Evolutionary conservation across 2,888 invertebrate species (phyloP).

Genomic region (Latrodectus hesperus): DNA sequence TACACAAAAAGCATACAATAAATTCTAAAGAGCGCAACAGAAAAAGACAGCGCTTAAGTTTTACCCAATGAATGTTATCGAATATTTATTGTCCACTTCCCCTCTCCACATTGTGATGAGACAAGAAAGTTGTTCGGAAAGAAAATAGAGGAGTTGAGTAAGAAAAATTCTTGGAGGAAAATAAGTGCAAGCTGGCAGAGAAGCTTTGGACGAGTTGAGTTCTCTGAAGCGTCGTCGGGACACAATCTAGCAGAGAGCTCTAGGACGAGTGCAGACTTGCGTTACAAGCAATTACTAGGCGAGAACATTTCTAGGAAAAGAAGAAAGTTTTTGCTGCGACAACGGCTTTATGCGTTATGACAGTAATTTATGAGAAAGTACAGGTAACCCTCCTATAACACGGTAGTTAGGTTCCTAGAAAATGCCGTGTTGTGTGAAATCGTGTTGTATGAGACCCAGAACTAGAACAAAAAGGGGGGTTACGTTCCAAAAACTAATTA

Average conservation of each 20-base stretch:
- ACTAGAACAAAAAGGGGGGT: too few relatives aligned
- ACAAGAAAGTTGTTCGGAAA: conserved; percentile 22
- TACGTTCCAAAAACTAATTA: too few relatives aligned
- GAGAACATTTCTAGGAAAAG: conserved; percentile 59
- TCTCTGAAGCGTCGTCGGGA: conserved; percentile 63
- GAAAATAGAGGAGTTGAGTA: neutral
- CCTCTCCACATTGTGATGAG: neutral
- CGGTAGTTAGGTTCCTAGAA: too few relatives aligned
- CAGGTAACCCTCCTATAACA: too few relatives aligned
- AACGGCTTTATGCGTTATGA: conserved; percentile 70
- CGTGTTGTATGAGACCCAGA: too few relatives aligned
- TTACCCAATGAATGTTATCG: conserved; percentile 3
- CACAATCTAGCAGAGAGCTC: conserved; percentile 58
- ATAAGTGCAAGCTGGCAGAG: conserved; percentile 51
- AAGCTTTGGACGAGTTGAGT: conserved; percentile 63
- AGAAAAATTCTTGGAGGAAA: conserved; percentile 1
- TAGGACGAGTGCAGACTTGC: conserved; percentile 68
- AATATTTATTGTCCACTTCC: neutral
- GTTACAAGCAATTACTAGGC: conserved; percentile 70
- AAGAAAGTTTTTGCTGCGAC: conserved; percentile 67
- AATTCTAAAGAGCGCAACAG: neutral
- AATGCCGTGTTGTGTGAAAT: too few relatives aligned
- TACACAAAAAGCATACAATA: neutral
- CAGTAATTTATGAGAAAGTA: conserved; percentile 70
- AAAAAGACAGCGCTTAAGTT: neutral